A percentile compares a stretch with the other conserved stretches of the same genome.
Conservation (phyloP, 2,113 vertebrate genomes). For the Gymnocephalus cernua region DNA sequence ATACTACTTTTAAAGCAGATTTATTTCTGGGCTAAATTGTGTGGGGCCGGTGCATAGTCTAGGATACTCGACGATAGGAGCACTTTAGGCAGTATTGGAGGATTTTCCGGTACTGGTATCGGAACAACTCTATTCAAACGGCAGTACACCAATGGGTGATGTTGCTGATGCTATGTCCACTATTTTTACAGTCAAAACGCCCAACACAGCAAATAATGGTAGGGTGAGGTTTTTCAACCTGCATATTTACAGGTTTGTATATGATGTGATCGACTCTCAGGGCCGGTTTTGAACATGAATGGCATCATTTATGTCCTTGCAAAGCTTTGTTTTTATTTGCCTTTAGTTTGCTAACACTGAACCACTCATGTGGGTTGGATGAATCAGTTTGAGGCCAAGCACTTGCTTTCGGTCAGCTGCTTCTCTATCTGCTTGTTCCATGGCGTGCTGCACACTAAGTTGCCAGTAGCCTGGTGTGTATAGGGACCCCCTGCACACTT, state of each 20-base stretch:
- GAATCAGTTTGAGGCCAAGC: constrained; percentile 25
- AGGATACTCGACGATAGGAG: too few species aligned
- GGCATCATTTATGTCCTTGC: neutral
- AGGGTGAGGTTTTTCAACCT: too few species aligned
- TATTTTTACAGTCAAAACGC: too few species aligned
- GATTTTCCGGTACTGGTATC: too few species aligned
- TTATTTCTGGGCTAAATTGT: too few species aligned
- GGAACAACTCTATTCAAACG: too few species aligned
- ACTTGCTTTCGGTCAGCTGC: constrained; percentile 28
- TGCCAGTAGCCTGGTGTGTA: constrained; percentile 32
- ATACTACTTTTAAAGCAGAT: too few species aligned
- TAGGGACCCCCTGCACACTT: constrained; percentile 36
- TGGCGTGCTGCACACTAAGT: constrained; percentile 14
- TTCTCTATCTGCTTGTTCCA: constrained; percentile 17
- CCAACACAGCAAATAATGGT: too few species aligned
- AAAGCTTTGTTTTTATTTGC: constrained; percentile 3
- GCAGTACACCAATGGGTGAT: too few species aligned
- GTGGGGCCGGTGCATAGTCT: too few species aligned
- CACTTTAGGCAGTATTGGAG: too few species aligned
- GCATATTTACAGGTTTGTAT: neutral
- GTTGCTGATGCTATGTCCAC: too few species aligned
- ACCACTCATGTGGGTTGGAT: constrained; percentile 6
- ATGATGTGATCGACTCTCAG: neutral
- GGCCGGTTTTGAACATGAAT: neutral
- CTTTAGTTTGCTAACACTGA: constrained; percentile 23